Percentiles rank a stretch among this genome's conserved stretches.
Evolutionary conservation across 35 echinoderm and acorn worm species (phyloP).

Genomic region (Apostichopus parvimensis): DNA sequence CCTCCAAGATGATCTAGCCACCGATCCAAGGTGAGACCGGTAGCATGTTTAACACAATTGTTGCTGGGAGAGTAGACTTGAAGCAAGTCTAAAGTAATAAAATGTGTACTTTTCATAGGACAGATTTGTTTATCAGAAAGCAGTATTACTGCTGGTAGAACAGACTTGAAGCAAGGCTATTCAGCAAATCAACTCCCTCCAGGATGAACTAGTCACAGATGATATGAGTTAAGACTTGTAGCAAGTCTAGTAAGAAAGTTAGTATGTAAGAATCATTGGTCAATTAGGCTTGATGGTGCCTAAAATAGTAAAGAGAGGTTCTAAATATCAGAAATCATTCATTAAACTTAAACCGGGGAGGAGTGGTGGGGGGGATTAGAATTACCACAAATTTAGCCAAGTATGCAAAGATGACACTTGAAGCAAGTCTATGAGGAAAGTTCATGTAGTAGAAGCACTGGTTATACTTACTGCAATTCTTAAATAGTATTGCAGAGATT

Average conservation of each 20-base stretch:
- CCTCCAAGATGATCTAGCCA: slow-evolving; percentile 20
- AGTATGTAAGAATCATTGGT: too few species aligned
- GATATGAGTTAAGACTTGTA: background rate
- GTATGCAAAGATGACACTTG: too few species aligned
- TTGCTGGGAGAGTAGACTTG: background rate
- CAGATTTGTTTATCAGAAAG: slow-evolving; percentile 47
- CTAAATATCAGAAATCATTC: too few species aligned
- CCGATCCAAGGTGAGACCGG: slow-evolving; percentile 9
- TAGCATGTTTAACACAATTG: background rate
- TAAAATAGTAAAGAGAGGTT: too few species aligned
- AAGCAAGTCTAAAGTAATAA: background rate
- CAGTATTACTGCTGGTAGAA: background rate
- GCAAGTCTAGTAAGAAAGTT: background rate
- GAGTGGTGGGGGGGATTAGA: too few species aligned
- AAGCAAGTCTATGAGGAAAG: too few species aligned
- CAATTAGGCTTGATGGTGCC: too few species aligned
- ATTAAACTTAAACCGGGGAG: too few species aligned
- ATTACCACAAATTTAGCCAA: too few species aligned
- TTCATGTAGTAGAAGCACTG: too few species aligned
- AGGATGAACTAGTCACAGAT: slow-evolving; percentile 13
- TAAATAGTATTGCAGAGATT: too few species aligned
- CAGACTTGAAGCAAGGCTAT: background rate
- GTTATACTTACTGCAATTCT: too few species aligned
- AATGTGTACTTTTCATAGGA: slow-evolving; percentile 16
- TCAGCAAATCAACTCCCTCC: slow-evolving; percentile 16